Conservation (phyloP, 2,113 vertebrate genomes). For the Nannobrachium achirus region DNA sequence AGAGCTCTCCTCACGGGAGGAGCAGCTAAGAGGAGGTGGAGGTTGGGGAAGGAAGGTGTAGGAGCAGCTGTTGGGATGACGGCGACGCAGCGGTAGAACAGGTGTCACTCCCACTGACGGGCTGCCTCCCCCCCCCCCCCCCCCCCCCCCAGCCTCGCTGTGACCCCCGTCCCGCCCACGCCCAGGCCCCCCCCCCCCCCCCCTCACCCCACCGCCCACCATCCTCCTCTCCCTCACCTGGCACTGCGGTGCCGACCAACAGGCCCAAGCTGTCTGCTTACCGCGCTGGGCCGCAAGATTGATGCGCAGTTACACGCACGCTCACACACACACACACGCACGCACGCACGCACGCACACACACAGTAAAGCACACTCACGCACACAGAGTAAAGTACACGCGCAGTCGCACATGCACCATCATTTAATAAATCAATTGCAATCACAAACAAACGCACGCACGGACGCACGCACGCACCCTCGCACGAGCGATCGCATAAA, state of each 20-base stretch:
- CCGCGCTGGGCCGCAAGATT: slow-evolving; percentile 1
- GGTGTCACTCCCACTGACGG: slow-evolving; percentile 76
- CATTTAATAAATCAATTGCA: background rate
- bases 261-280: slow-evolving; percentile 54
- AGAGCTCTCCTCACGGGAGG: too few species aligned
- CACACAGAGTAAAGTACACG: too few species aligned
- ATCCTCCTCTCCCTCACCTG: slow-evolving; percentile 70
- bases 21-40: slow-evolving; percentile 43
- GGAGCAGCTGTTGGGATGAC: slow-evolving; percentile 62
- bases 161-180: slow-evolving; percentile 51
- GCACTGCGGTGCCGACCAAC: slow-evolving; percentile 24
- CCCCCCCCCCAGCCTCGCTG: background rate
- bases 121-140: slow-evolving; percentile 29
- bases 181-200: slow-evolving; percentile 22
- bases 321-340: slow-evolving; percentile 30
- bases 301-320: slow-evolving; percentile 28
- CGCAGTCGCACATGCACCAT: background rate
- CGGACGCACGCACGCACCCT: slow-evolving; percentile 31
- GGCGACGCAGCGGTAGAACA: slow-evolving; percentile 60
- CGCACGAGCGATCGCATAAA: slow-evolving; percentile 47
- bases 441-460: slow-evolving; percentile 21
- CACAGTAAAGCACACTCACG: slow-evolving; percentile 45
- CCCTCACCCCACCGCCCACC: slow-evolving; percentile 68
- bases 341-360: slow-evolving; percentile 21
- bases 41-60: slow-evolving; percentile 28